Base-by-base conservation (phyloP, 2,113 vertebrate genomes). In the Zootoca vivipara region DNA sequence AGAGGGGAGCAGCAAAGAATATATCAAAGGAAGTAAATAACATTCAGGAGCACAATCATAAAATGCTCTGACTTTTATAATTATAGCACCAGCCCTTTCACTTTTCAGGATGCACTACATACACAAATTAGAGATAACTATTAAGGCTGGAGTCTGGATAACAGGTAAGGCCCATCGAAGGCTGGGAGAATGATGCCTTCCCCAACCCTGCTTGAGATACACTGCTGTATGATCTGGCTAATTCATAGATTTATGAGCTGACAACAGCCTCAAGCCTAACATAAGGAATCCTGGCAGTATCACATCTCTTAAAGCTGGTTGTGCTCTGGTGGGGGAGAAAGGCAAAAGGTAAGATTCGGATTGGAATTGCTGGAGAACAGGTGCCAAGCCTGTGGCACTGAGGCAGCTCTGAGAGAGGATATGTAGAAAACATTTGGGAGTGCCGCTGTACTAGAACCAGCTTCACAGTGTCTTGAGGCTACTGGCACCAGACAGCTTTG, bases 111-210 rank as follows among this genome's bases (percentile, higher is more conserved):
- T 3, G 74, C 2, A 6, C 30, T 64, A 62, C 82, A 15, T 69
- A 62, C 26, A 89, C 67, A 86, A 89, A 92, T 83, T 58, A 70
- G 46, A 85, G 64, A 65, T 92, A 0, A 1, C 16, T 78, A 10
- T 82, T 90, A 84, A 52, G 46, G 46, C 46, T 52, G 46, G 46
- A 52, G 46, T 85, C 12, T 38, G 78, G 40, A 73, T 33, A 56
- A 1, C 2, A 46, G 20, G 75, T 42, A 28, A 87, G 83, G 46
- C 78, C 64, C 9, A 77, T 20, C 35, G 4, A 1, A 2, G 40
- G 38, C 56, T 85, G 81, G 75, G 1, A 4, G 10, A 33, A 3
- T 90, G 18, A 3, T 9, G 78, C 38, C 82, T 73, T 73, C 33
- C 35, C 7, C 35, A 30, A 4, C 28, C 9, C 58, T 20, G 5